Conservation (phyloP, 2,888 invertebrate genomes). For the Campoletis raptor region DNA sequence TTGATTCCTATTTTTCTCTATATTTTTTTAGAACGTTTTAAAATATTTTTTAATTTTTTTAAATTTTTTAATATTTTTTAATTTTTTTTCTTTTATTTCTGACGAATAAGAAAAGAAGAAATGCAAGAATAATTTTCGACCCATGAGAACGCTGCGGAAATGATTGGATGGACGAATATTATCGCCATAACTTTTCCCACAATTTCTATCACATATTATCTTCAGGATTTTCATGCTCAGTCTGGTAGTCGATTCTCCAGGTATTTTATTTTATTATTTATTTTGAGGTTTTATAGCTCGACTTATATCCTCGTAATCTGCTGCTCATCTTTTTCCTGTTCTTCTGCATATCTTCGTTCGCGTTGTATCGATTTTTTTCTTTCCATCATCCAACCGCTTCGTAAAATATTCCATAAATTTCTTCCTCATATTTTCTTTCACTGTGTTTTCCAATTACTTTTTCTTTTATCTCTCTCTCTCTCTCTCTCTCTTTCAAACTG, state of each 20-base stretch:
- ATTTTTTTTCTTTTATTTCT: no score
- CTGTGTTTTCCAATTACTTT: background rate
- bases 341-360: conserved; percentile 18
- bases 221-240: conserved; percentile 1
- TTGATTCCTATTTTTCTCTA: no score
- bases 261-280: background rate
- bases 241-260: conserved; percentile 2
- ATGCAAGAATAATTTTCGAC: background rate
- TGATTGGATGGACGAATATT: background rate
- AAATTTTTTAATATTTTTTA: no score
- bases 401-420: conserved; percentile 10
- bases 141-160: background rate
- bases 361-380: background rate
- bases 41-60: no score
- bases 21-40: no score
- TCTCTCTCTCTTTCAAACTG: background rate
- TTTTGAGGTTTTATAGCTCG: conserved; percentile 20
- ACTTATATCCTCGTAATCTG: conserved; percentile 33
- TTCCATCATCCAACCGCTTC: background rate
- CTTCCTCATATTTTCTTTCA: background rate
- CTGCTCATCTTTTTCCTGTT: conserved; percentile 36
- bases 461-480: background rate
- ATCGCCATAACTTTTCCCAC: background rate
- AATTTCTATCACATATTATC: background rate
- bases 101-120: background rate